Base-by-base conservation (phyloP, 2,113 vertebrate genomes). In the Sclerurus mexicanus region DNA sequence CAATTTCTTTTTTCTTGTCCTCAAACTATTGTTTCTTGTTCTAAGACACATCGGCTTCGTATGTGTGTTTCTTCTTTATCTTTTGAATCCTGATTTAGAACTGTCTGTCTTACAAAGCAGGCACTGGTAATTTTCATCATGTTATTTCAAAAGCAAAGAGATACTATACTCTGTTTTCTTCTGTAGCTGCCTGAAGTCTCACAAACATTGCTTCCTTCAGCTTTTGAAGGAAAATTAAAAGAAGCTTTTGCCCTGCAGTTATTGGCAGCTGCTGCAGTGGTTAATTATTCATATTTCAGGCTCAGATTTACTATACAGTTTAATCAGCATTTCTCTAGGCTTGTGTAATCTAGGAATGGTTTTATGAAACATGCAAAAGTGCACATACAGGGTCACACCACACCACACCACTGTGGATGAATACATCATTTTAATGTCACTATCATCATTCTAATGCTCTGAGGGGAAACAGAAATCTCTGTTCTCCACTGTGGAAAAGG, bases 171-270 rank as follows among this genome's bases (percentile, higher is more conserved):
- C 13, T 23, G 2, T 64, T 89, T 95, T 85, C 24, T 63, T 74
- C 73, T 62, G 46, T 82, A 53, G 42, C 31, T 83, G 50, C 46
- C 53, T 90, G 42, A 85, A 87, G 30, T 37, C 55, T 89, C 53
- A 85, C 35, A 92, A 72, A 82, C 25, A 19, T 72, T 56, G 7
- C n/a, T 90, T 90, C 66, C 77, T 73, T 87, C 58, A 85, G 40
- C 44, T 92, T 94, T 92, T 81, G 72, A 94, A 88, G 64, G 58
- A 81, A 97, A 94, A 89, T 72, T 75, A 72, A 89, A 94, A 82
- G 52, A 90, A 78, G 28, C 4, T 81, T 40, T 90, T 90, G 46
- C 88, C 90, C 94, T 91, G 53, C 40, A 93, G 89, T 66, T 87
- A 93, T 87, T 95, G 93, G 89, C 92, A 89, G 44, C n/a, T 66